Base-by-base conservation (phyloP, 1,140 invertebrate genomes). In the Saxidomus purpurata region DNA sequence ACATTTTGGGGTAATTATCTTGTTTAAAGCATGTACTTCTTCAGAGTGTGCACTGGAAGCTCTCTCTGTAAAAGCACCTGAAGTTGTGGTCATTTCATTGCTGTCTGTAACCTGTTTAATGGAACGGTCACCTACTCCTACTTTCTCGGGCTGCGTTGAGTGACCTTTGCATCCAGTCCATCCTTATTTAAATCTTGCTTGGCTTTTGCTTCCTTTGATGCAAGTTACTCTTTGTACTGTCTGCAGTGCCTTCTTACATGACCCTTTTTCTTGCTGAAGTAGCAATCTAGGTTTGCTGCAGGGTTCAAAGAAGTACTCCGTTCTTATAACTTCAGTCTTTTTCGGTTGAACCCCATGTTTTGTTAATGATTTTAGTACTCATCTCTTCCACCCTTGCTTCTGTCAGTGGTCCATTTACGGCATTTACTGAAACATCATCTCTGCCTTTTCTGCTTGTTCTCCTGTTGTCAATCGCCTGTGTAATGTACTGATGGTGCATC, bases 171-270 rank as follows among this genome's bases (percentile, higher is more conserved):
- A n/a, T 63, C 43, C 34, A 59, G 67, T 15, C 87, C 79, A 40
- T 89, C 61, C 19, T 38, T 17, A 40, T 89, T 82, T 89, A 74
- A 49, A 82, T 40, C 79, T 36, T 34, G n/a, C 22, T 17, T 31
- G 1, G 8, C 49, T 6, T 31, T 52, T 4, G 36, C 8, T 8
- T 36, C 40, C n/a, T 49, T 38, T 28, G 4, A 8, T 43, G 4
- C 15, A 15, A 40, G 28, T 47, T 52, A 43, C 71, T 76, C 6
- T 76, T 47, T 38, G 22, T 86, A 43, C 43, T 8, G 15, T 43
- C 43, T 43, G 43, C 43, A 43, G 4, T 43, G 43, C 15, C 15
- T 43, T n/a, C n/a, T 67, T n/a, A 61, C 69, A 43, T 89, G 67
- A n/a, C 87, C 87, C 36, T 74, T 31, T 36, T 61, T 34, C 40